Conservation (phyloP, 92 coral and sea anemone species). For the Zoanthus solanderi region DNA sequence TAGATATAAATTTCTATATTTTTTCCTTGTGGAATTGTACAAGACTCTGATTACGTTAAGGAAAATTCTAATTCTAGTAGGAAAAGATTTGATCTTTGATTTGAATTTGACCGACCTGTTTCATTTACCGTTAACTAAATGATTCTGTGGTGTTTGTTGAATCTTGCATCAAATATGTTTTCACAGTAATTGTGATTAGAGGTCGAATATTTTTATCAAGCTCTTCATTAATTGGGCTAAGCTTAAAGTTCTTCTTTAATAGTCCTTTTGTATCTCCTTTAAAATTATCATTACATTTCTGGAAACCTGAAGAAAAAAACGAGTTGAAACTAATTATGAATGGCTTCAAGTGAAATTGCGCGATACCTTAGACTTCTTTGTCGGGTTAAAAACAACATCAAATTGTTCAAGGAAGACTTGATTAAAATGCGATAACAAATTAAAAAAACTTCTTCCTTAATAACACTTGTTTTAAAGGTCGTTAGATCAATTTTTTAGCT, state of each 20-base stretch:
- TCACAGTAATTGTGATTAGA: conserved; percentile 42
- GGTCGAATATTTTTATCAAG: conserved; percentile 40
- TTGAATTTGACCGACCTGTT: conserved; percentile 43
- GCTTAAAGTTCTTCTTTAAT: neutral
- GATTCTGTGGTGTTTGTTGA: conserved; percentile 27
- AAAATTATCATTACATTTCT: neutral
- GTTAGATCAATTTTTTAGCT: neutral
- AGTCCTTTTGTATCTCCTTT: neutral
- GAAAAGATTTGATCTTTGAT: conserved; percentile 77
- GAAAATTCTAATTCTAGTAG: conserved; percentile 62
- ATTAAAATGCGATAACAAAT: conserved; percentile 55
- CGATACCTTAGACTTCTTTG: conserved; percentile 26
- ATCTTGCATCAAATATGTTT: conserved; percentile 46
- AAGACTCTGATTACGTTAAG: conserved; percentile 75
- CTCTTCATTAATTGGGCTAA: neutral
- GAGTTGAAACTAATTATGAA: neutral
- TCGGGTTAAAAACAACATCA: conserved; percentile 56
- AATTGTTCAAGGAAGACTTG: conserved; percentile 15
- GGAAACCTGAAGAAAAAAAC: neutral
- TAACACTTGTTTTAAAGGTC: neutral
- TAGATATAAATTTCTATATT: conserved; percentile 42
- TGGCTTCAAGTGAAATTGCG: conserved; percentile 7
- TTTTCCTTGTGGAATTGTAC: conserved; percentile 18
- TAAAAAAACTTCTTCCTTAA: neutral
- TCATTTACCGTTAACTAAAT: conserved; percentile 6